Conservation (phyloP, 2,888 invertebrate species). For the Parnassius mnemosyne region DNA sequence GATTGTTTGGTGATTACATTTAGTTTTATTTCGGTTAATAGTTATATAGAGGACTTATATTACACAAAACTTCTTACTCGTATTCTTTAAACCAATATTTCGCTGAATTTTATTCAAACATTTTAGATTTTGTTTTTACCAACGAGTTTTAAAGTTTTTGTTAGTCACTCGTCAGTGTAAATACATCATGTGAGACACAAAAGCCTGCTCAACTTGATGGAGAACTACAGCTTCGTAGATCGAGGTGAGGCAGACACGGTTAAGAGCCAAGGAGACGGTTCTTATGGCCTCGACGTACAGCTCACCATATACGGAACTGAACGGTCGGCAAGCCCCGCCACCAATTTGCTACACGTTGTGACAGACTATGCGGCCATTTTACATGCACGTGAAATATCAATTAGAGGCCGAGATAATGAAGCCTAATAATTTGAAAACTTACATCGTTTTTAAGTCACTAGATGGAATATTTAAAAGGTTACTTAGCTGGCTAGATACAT, state of each 20-base stretch:
- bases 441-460: too few species aligned
- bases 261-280: slow-evolving; percentile 35
- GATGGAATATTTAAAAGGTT: neutral
- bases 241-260: slow-evolving; percentile 28
- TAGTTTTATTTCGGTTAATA: neutral
- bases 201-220: slow-evolving; percentile 18
- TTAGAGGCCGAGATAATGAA: slow-evolving; percentile 3
- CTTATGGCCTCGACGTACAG: slow-evolving; percentile 51
- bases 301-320: slow-evolving; percentile 64
- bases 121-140: neutral
- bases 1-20: neutral
- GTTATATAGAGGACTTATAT: too few species aligned
- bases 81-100: neutral
- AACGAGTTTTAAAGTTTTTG: neutral
- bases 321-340: slow-evolving; percentile 54
- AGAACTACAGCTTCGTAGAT: slow-evolving; percentile 6
- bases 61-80: too few species aligned
- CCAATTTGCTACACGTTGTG: slow-evolving; percentile 48
- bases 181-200: slow-evolving; percentile 7
- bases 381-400: slow-evolving; percentile 43
- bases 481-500: slow-evolving; percentile 1
- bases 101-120: neutral
- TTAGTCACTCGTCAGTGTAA: neutral
- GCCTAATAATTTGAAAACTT: too few species aligned
- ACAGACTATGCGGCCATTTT: slow-evolving; percentile 49